Percentiles rank a stretch among this genome's conserved stretches.
These are phyloP conservation scores for Drosophila flavopinicola DNA, from an alignment of 2,888 invertebrate genomes.

Conservation along the genomic window DNA sequence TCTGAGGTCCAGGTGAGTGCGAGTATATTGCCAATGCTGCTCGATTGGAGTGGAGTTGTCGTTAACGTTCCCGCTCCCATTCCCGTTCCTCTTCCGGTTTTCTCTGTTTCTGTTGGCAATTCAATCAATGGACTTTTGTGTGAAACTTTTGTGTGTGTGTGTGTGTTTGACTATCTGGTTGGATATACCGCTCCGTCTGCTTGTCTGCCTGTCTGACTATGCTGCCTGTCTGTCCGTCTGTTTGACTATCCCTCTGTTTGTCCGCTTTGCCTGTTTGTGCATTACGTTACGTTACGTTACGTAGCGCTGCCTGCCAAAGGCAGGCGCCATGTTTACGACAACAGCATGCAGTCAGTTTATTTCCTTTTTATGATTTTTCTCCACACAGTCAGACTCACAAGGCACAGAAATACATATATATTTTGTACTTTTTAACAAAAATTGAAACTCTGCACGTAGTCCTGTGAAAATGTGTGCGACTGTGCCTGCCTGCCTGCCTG, in stretches of 20 bases:
- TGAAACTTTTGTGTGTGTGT: constrained; percentile 34
- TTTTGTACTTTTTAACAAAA: constrained; percentile 76
- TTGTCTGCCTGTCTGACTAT: constrained; percentile 3
- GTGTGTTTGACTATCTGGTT: constrained; percentile 45
- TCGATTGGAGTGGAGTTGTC: constrained; percentile 22
- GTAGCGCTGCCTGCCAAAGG: constrained; percentile 57
- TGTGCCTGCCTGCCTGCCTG: constrained; percentile 14
- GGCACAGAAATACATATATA: constrained; percentile 52
- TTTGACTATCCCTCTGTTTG: constrained; percentile 1
- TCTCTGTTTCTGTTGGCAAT: constrained; percentile 58
- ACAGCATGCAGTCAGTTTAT: constrained; percentile 73
- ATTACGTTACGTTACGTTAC: constrained; percentile 71
- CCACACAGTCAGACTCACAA: constrained; percentile 15
- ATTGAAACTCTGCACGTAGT: constrained; percentile 74
- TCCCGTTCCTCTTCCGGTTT: neutral
- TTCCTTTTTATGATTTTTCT: constrained; percentile 67
- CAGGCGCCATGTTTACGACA: constrained; percentile 76
- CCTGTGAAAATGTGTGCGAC: constrained; percentile 61
- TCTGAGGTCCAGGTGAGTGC: constrained; percentile 86
- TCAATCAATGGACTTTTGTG: constrained; percentile 78
- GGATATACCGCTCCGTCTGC: constrained; percentile 29
- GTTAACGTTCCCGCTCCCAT: neutral
- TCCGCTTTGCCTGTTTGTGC: constrained; percentile 31
- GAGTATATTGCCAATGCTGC: constrained; percentile 61
- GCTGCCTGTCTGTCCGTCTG: constrained; percentile 3